Evolutionary conservation across 1,140 invertebrate genomes (phyloP), one percentile per base, ranked within the genome.

Genomic region (Hycleus cichorii): DNA sequence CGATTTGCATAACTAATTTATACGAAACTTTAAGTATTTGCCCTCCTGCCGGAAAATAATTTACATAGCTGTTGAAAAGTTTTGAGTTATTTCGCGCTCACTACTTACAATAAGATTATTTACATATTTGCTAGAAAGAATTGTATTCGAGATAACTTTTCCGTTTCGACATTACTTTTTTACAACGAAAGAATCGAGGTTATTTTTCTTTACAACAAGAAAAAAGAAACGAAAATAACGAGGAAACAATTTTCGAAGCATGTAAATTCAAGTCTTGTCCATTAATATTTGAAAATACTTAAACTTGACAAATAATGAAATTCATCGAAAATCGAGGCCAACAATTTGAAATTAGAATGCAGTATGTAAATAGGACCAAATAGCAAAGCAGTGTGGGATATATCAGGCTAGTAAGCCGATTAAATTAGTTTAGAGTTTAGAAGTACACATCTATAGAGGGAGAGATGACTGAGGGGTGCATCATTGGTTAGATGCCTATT

Each of bases 61-160:
- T 52, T 52, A 43, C 50, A 52, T 52, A 52, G 50, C 32, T 45
- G 51, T 53, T 32, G 51, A 53, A 53, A 53, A 53, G 42, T 52
- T 53, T 46, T 26, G 11, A 39, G 51, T 53, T 45, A 46, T 53
- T 53, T 53, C 46, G 40, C 51, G 46, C 42, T 53, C 51, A 53
- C 42, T 53, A 53, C 51, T 53, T 53, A 53, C 51, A 53, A 53
- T 45, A 53, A 53, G 51, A 53, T 53, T 53, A 53, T 53, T 53
- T 53, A 53, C 51, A 53, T 53, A 53, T 53, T 53, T 53, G 51
- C 51, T 53, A n/a, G n/a, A 18, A 43, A 45, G 42, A 53, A 53
- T 53, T 53, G 51, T 32, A 53, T 45, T 53, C 44, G 42, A 32
- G 51, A 53, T 32, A 32, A 32, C 32, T 32, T 32, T 32, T 32